Base-by-base conservation (phyloP, 53 echinoderm and acorn worm species). In the Mesocentrotus franciscanus region DNA sequence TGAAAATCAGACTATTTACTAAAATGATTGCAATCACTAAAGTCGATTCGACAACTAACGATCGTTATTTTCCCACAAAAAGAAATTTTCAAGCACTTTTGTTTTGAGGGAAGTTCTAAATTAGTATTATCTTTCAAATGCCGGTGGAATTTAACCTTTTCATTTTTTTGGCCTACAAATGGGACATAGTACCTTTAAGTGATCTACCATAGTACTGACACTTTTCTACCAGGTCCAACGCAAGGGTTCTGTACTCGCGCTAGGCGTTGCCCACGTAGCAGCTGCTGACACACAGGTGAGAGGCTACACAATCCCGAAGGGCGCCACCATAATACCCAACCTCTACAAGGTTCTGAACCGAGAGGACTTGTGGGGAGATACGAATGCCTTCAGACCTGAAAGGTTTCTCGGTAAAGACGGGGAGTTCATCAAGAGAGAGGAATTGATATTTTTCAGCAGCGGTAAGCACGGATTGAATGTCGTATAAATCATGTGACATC, bases 241-340 rank as follows among this genome's bases (percentile, higher is more conserved):
- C n/a, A 71, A 55, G 17, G 92, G n/a, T 9, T 22, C 75, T 33
- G 74, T 92, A 7, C 14, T 68, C 20, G 22, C 92, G 6, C 34
- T 96, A 10, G 93, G 93, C 33, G 75, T 85, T 10, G 89, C 96
- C 33, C 96, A 96, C 75, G 49, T 59, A 64, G 89, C 96, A 9
- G 30, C 68, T 9, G 59, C 64, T 18, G 96, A 96, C 39, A 85
- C 96, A n/a, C 57, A 26, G 20, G n/a, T 96, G 8, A 10, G 32
- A 30, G 96, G 96, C 16, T 96, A 93, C 93, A 71, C 85, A 14
- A 93, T 96, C 55, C 96, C 96, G 2, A 85, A 96, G 85, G 85
- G 85, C 64, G 49, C 93, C 71, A 70, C 79, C 66, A 60, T 96
- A 24, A 8, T 96, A 8, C 15, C 96, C 57, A 96, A 96, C 29